Percentiles rank a stretch among this genome's conserved stretches.
These are phyloP conservation scores for Xanthia togata DNA, from an alignment of 2,888 invertebrate genomes.

Conservation along the genomic window DNA sequence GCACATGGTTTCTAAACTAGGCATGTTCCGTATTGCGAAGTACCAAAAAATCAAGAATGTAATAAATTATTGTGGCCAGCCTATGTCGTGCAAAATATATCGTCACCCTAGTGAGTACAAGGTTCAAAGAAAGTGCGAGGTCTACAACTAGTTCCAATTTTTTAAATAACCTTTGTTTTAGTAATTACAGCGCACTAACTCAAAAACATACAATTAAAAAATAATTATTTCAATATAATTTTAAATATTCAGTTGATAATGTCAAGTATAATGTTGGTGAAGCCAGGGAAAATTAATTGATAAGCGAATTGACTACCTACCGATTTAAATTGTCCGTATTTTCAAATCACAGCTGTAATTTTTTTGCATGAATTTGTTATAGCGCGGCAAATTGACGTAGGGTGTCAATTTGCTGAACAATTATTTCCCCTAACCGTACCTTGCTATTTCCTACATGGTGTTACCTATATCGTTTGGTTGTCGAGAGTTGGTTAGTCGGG, in stretches of 20 bases:
- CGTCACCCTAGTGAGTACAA: background rate
- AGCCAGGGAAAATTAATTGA: background rate
- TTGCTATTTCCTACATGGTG: conserved; percentile 25
- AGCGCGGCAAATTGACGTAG: too few species aligned
- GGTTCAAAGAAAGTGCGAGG: conserved; percentile 26
- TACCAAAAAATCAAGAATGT: background rate
- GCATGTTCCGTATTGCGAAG: background rate
- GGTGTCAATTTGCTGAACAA: background rate
- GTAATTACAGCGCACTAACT: conserved; percentile 32
- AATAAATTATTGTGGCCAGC: background rate
- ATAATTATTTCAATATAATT: conserved; percentile 36
- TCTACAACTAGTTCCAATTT: conserved; percentile 27
- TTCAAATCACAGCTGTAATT: background rate
- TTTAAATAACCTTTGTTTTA: conserved; percentile 37
- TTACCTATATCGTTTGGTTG: conserved; percentile 10
- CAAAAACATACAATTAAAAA: conserved; percentile 32
- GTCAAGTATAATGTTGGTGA: conserved; percentile 25
- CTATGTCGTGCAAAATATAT: background rate
- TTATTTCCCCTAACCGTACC: background rate
- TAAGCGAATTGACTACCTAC: background rate
- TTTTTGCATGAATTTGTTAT: background rate
- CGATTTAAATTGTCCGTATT: background rate
- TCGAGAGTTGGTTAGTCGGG: conserved; percentile 1
- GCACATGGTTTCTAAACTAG: background rate
- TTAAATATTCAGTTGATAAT: conserved; percentile 30